phyloP scores from a whole-genome alignment of 1,140 invertebrate genomes.

The Drosophila nikananu region DNA sequence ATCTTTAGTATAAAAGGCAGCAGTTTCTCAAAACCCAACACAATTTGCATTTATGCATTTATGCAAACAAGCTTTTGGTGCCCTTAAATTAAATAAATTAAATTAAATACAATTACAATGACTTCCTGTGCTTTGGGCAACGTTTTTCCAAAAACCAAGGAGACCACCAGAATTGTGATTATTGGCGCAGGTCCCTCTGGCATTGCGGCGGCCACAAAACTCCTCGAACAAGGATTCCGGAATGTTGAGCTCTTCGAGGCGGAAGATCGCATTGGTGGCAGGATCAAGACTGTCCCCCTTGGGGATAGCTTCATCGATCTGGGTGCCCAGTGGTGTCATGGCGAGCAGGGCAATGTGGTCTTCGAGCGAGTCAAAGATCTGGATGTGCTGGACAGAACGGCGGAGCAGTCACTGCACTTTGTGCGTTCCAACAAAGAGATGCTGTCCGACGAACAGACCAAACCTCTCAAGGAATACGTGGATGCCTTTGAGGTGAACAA shows the following conservation, averaged over 20 bases:
- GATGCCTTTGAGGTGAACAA: slow-evolving; percentile 26
- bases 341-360: slow-evolving; percentile 90
- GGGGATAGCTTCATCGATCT: slow-evolving; percentile 90
- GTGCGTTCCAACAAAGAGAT: slow-evolving; percentile 80
- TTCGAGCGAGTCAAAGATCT: slow-evolving; percentile 88
- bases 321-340: slow-evolving; percentile 93
- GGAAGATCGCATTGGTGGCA: slow-evolving; percentile 89
- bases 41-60: slow-evolving; percentile 15
- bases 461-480: slow-evolving; percentile 32
- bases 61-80: background rate
- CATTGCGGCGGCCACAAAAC: slow-evolving; percentile 87
- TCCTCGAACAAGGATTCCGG: slow-evolving; percentile 86
- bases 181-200: slow-evolving; percentile 88
- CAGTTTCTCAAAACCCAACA: background rate
- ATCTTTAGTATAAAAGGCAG: slow-evolving; percentile 15
- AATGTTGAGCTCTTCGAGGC: slow-evolving; percentile 89
- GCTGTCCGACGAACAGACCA: slow-evolving; percentile 58
- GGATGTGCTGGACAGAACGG: slow-evolving; percentile 85
- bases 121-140: slow-evolving; percentile 3
- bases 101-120: background rate
- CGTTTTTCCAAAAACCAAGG: slow-evolving; percentile 37
- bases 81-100: too few relatives aligned
- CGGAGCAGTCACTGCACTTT: slow-evolving; percentile 61
- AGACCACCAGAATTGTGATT: slow-evolving; percentile 85
- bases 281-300: slow-evolving; percentile 88